Base-by-base conservation (phyloP, 2,888 invertebrate species). In the Drosophila pegasa region DNA sequence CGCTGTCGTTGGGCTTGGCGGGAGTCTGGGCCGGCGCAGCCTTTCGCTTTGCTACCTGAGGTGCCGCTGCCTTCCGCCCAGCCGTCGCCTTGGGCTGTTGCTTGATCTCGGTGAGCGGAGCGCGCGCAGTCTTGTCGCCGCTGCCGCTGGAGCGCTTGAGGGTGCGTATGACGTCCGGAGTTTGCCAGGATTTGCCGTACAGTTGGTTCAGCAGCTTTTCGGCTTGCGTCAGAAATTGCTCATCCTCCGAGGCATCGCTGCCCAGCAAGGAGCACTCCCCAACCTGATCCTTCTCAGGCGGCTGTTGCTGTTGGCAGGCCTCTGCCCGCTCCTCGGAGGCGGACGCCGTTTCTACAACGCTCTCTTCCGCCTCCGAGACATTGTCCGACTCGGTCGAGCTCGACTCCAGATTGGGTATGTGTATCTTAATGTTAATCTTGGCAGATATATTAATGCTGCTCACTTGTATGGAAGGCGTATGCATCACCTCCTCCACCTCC, bases 111-210 rank as follows among this genome's bases (percentile, higher is more conserved):
- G 65, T 63, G 0, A 76, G 50, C 0, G 76, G 68, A 7, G 47
- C 22, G 9, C 20, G 16, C 3, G 43, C 25, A 1, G 37, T 12
- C 27, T 78, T 82, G n/a, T 52, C 67, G 6, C 72, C 72, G 33
- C 73, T 79, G 33, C 76, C 78, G 51, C 76, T 79, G 25, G 75
- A 76, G 5, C 84, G 88, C 41, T 90, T 91, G 0, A 92, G 71
- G 0, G 89, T 88, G 31, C 87, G 87, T 27, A 92, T 87, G 1
- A 91, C 83, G 41, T 92, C 91, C 0, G 92, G 92, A 0, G 92
- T 92, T 71, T 91, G 89, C 92, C 92, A 92, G 2, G 87, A 58
- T 40, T 90, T 84, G 2, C 92, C 92, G 58, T 92, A 92, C 0
- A 92, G 48, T 67, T 92, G 76, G 48, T 87, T 90, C 4, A 92